Evolutionary conservation across 2,797 vertebrate genomes (phyloP).

Genomic region (Lagocephalus sceleratus): DNA sequence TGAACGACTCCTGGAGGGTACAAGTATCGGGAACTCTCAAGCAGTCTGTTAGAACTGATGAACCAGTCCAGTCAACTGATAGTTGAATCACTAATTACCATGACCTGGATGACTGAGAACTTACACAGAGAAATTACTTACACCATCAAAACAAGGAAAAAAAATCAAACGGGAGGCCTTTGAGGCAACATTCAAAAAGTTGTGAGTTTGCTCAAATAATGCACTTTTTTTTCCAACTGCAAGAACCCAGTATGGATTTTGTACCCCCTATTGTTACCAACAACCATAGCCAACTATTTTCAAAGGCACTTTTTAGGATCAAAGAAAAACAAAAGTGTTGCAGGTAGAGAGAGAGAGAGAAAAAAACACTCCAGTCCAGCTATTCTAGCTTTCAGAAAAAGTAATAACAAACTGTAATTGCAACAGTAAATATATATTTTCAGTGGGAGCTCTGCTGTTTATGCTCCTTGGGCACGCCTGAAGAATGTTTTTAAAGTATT

Average conservation of each 20-base stretch:
- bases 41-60: no score
- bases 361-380: slow-evolving; percentile 7
- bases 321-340: slow-evolving; percentile 11
- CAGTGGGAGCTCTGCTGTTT: slow-evolving; percentile 16
- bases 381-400: slow-evolving; percentile 12
- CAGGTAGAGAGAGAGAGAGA: slow-evolving; percentile 19
- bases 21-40: no score
- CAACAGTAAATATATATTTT: slow-evolving; percentile 38
- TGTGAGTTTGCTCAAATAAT: no score
- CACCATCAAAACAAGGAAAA: no score
- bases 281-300: slow-evolving; percentile 20
- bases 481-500: slow-evolving; percentile 29
- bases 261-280: slow-evolving; percentile 21
- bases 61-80: no score
- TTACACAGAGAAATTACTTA: no score
- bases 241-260: slow-evolving; percentile 25
- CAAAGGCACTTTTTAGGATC: slow-evolving; percentile 1
- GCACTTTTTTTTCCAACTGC: slow-evolving; percentile 20
- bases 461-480: slow-evolving; percentile 17
- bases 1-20: no score
- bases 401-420: slow-evolving; percentile 31
- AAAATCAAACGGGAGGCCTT: no score
- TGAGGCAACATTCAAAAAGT: no score
- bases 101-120: no score
- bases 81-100: no score